phyloP scores from a whole-genome alignment of 2,888 invertebrate species.

The Macrosoma leucophasiata region DNA sequence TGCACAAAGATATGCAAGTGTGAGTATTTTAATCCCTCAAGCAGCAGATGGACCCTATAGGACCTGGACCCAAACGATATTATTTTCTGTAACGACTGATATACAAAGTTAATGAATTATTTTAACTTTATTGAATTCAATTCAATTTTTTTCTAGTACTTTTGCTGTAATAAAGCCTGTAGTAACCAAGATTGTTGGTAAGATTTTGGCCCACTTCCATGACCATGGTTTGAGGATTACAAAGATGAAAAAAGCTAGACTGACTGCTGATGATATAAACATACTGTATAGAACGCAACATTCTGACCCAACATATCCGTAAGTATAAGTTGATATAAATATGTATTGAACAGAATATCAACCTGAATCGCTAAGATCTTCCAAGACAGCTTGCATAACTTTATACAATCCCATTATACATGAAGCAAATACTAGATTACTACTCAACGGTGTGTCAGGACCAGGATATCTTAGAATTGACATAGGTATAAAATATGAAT shows the following conservation, averaged over 20 bases:
- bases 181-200: conserved; percentile 80
- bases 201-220: conserved; percentile 81
- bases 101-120: not conserved
- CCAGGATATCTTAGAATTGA: no score
- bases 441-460: no score
- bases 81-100: not conserved
- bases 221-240: conserved; percentile 77
- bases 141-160: conserved; percentile 71
- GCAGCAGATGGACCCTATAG: no score
- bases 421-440: no score
- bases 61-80: no score
- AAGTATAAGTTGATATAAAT: conserved; percentile 39
- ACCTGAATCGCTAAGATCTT: no score
- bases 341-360: not conserved
- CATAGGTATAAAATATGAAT: no score
- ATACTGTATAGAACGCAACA: conserved; percentile 37
- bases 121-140: not conserved
- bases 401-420: no score
- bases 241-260: conserved; percentile 82
- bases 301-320: conserved; percentile 77
- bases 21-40: no score
- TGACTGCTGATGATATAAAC: conserved; percentile 79
- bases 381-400: no score
- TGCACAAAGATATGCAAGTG: conserved; percentile 80
- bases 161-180: conserved; percentile 87